Base-by-base conservation (phyloP, 1,140 invertebrate genomes). In the Fopius arisanus region DNA sequence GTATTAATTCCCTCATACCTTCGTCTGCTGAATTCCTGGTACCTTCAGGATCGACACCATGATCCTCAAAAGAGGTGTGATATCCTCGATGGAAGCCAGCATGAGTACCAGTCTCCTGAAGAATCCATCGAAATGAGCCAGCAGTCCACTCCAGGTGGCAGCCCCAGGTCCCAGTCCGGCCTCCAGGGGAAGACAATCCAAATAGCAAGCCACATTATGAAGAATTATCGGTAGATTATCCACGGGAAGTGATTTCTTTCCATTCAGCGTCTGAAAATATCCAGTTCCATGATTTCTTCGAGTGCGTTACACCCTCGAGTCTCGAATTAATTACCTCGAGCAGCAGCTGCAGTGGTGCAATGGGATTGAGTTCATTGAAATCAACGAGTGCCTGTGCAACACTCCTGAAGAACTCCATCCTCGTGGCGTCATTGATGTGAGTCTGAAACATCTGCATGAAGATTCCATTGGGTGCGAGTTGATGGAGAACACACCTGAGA, bases 391-490 rank as follows among this genome's bases (percentile, higher is more conserved):
- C 95, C 81, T 94, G 92, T 1, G 96, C 94, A 75, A 99, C 94
- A 77, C 96, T 98, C 83, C 95, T 96, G 89, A 98, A 98, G 84
- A 99, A 98, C 79, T 93, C 91, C 79, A 91, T 89, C 68, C 93
- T 90, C 19, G 91, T 90, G 37, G 89, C 89, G 80, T 95, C 93
- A 78, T 93, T 92, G 75, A 95, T 92, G 82, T 95, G 92, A 16
- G 95, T 96, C 88, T 97, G 93, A 86, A 99, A 99, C 78, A 99
- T 93, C 89, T 99, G 97, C 68, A 96, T 90, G 85, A 99, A 99
- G 67, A 99, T 94, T 72, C 97, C 97, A 88, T 98, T 97, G 0
- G 96, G 96, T 10, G 96, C 96, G 28, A 99, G 87, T 87, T 99
- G 97, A 87, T 99, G 97, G 33, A 99, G 90, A 68, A 97, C 94